These are phyloP conservation scores for Cyprinodon variegatus DNA, from an alignment of 2,113 vertebrate genomes.

Conservation along the genomic window DNA sequence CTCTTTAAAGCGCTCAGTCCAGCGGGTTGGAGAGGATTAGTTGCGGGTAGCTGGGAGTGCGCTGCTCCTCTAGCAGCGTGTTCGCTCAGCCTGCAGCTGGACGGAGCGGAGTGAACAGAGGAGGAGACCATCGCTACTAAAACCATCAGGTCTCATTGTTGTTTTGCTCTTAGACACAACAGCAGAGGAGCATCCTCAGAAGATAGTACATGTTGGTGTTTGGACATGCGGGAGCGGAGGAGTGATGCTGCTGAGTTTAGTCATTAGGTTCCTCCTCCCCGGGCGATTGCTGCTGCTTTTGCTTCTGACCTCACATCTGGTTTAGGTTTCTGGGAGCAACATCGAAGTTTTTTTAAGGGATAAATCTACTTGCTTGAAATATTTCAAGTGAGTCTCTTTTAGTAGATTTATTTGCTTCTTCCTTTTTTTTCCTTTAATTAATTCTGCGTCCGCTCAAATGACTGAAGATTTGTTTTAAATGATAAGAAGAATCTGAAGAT, in stretches of 20 bases:
- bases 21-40: conserved; percentile 57
- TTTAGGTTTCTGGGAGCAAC: conserved; percentile 48
- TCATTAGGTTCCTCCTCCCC: conserved; percentile 39
- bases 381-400: conserved; percentile 38
- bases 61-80: conserved; percentile 52
- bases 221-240: conserved; percentile 42
- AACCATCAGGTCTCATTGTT: conserved; percentile 24
- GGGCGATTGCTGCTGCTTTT: conserved; percentile 36
- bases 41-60: conserved; percentile 49
- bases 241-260: conserved; percentile 65
- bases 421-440: neutral
- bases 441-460: neutral
- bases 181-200: conserved; percentile 22
- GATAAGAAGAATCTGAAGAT: conserved; percentile 24
- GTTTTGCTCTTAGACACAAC: conserved; percentile 1
- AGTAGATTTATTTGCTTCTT: neutral
- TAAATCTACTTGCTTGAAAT: conserved; percentile 47
- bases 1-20: conserved; percentile 69
- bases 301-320: conserved; percentile 40
- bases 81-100: conserved; percentile 32
- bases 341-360: conserved; percentile 56
- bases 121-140: conserved; percentile 6
- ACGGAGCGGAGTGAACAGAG: conserved; percentile 7
- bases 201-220: conserved; percentile 16
- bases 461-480: conserved; percentile 15